Evolutionary conservation across 53 echinoderm and acorn worm species (phyloP).

Genomic region (Holothuria scabra): DNA sequence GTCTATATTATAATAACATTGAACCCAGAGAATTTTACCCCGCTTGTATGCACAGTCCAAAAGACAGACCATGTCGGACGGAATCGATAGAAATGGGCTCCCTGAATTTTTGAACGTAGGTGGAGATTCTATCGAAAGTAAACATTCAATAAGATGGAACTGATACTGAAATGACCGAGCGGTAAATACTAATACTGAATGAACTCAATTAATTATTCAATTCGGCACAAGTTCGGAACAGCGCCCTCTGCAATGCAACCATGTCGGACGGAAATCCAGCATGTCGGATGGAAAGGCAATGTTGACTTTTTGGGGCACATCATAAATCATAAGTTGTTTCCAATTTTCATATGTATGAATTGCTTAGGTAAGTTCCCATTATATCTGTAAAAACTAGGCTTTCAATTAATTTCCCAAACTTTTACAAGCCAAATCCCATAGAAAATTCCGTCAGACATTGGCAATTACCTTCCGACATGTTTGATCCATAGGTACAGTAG

Average conservation of each 20-base stretch:
- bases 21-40: no score
- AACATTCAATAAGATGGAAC: no score
- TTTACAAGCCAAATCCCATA: background rate
- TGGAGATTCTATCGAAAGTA: no score
- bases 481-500: no score
- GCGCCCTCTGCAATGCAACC: background rate
- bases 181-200: background rate
- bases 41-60: no score
- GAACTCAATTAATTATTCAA: no score
- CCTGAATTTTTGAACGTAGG: no score
- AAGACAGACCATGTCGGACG: no score
- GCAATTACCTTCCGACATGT: background rate
- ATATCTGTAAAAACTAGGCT: conserved; percentile 3
- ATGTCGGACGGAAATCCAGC: conserved; percentile 16
- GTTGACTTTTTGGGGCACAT: conserved; percentile 15
- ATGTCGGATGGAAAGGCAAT: conserved; percentile 18
- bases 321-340: background rate
- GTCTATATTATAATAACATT: conserved; percentile 9
- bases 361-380: background rate
- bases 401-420: background rate
- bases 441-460: background rate
- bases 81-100: no score
- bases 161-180: no score
- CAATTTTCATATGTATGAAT: conserved; percentile 19
- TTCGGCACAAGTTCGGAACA: background rate